A percentile compares a stretch with the other conserved stretches of the same genome.
phyloP scores from a whole-genome alignment of 1,140 invertebrate species.

The Stenopsyche tienmushanensis region DNA sequence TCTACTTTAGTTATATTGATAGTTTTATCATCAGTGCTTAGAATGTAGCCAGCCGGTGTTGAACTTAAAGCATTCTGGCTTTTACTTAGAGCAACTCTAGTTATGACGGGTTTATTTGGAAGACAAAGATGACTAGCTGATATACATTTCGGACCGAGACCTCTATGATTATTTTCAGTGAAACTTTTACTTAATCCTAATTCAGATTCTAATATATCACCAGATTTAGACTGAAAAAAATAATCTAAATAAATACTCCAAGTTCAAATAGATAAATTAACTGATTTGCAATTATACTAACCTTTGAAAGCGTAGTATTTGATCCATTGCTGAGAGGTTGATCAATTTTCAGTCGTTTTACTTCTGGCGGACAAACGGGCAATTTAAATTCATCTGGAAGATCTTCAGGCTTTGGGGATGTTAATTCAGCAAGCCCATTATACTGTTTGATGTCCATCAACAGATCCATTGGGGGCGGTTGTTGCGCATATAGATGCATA shows the following conservation, averaged over 20 bases:
- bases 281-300: background rate
- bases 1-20: conserved; percentile 52
- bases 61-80: conserved; percentile 42
- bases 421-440: conserved; percentile 47
- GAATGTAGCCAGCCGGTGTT: conserved; percentile 50
- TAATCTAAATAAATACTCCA: conserved; percentile 12
- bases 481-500: conserved; percentile 67
- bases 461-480: conserved; percentile 64
- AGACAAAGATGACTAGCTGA: conserved; percentile 46
- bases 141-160: conserved; percentile 46
- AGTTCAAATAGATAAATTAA: conserved; percentile 2
- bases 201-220: conserved; percentile 35
- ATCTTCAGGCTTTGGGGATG: background rate
- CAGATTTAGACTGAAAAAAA: conserved; percentile 46
- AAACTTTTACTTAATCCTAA: conserved; percentile 1
- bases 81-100: conserved; percentile 40
- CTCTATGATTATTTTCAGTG: conserved; percentile 16
- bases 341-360: conserved; percentile 9
- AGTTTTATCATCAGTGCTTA: conserved; percentile 45
- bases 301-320: conserved; percentile 26
- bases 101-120: conserved; percentile 38
- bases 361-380: conserved; percentile 2
- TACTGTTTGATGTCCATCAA: conserved; percentile 77
- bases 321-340: background rate
- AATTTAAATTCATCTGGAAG: background rate